These are phyloP conservation scores for Brachionus calyciflorus DNA, from an alignment of 1,140 invertebrate species.

Conservation along the genomic window DNA sequence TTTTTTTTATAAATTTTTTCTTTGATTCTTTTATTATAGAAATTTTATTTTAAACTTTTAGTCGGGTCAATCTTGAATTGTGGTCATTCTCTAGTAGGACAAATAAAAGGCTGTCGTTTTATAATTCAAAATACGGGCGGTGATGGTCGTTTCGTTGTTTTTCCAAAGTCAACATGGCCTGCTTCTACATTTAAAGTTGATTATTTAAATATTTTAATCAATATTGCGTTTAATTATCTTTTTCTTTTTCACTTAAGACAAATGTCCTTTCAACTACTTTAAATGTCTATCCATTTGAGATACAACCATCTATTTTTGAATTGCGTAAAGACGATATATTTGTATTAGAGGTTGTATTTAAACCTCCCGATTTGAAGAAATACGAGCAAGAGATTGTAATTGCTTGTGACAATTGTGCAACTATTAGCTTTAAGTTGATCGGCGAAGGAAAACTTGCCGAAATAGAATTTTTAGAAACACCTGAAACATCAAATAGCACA, in stretches of 20 bases:
- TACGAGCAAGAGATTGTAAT: slow-evolving; percentile 54
- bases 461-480: slow-evolving; percentile 14
- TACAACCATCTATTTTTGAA: slow-evolving; percentile 58
- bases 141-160: slow-evolving; percentile 57
- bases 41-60: slow-evolving; percentile 48
- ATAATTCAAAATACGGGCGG: slow-evolving; percentile 58
- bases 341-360: slow-evolving; percentile 56
- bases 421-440: slow-evolving; percentile 55
- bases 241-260: too few species aligned
- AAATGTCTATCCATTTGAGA: slow-evolving; percentile 54
- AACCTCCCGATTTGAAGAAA: slow-evolving; percentile 51
- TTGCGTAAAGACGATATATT: slow-evolving; percentile 52
- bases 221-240: background rate
- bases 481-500: too few species aligned
- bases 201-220: background rate
- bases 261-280: slow-evolving; percentile 52
- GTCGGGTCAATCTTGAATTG: slow-evolving; percentile 55
- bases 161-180: slow-evolving; percentile 56
- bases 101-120: slow-evolving; percentile 54
- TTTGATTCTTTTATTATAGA: background rate
- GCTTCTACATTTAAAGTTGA: slow-evolving; percentile 59
- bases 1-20: too few species aligned
- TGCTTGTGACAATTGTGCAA: slow-evolving; percentile 60
- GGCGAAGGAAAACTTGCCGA: slow-evolving; percentile 51
- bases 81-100: slow-evolving; percentile 57